phyloP scores from a whole-genome alignment of 2,888 invertebrate genomes.

The Ellobium chinense region DNA sequence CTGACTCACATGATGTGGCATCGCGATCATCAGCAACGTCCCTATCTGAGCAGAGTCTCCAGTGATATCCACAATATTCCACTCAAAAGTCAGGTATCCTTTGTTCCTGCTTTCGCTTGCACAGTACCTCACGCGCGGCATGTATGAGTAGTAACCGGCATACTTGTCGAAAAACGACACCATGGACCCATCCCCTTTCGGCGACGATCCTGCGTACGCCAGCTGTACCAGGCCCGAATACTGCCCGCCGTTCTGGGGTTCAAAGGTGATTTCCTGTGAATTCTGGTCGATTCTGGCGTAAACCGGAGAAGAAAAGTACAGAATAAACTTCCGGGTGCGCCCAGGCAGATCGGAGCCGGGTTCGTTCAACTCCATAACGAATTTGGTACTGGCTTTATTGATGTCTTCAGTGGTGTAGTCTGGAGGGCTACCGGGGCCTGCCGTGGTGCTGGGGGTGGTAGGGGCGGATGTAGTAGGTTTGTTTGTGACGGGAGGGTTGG shows the following conservation, averaged over 20 bases:
- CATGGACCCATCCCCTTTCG: constrained; percentile 55
- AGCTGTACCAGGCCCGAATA: constrained; percentile 64
- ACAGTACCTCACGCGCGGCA: constrained; percentile 61
- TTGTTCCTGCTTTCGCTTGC: constrained; percentile 54
- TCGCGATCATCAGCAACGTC: constrained; percentile 60
- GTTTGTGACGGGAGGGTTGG: constrained; percentile 9
- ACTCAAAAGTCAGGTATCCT: constrained; percentile 59
- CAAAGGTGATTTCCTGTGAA: constrained; percentile 55
- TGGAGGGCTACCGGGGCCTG: too few species aligned
- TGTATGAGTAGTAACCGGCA: constrained; percentile 62
- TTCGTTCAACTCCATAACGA: constrained; percentile 67
- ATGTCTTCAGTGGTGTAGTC: constrained; percentile 13
- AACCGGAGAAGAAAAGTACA: constrained; percentile 63
- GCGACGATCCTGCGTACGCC: constrained; percentile 62
- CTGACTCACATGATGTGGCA: constrained; percentile 67
- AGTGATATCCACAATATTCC: constrained; percentile 59
- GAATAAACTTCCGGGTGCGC: constrained; percentile 63
- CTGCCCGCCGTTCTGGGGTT: constrained; percentile 56
- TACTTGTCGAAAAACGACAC: constrained; percentile 58
- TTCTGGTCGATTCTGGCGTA: constrained; percentile 51
- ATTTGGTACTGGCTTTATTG: constrained; percentile 53
- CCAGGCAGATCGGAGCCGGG: constrained; percentile 60
- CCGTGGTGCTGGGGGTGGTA: constrained; percentile 3
- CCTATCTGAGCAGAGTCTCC: constrained; percentile 50
- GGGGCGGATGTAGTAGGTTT: constrained; percentile 9